Conservation (phyloP, 1,140 invertebrate species). For the Phenacoccus solenopsis region DNA sequence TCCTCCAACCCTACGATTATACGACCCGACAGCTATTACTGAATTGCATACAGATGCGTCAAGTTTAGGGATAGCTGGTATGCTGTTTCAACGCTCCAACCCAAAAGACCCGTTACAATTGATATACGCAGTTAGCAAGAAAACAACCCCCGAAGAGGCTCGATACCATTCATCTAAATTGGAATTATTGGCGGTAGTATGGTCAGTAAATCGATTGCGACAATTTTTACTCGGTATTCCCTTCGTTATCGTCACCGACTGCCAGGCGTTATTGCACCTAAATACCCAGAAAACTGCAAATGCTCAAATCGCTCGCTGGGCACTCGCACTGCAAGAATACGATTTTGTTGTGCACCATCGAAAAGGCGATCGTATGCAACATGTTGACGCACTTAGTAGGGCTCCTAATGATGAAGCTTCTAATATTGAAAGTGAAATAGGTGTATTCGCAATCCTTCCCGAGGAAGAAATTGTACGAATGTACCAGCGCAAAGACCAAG, state of each 20-base stretch:
- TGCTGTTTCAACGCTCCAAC: background rate
- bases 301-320: slow-evolving; percentile 31
- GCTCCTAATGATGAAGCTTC: background rate
- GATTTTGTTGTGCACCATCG: slow-evolving; percentile 27
- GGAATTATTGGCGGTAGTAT: slow-evolving; percentile 13
- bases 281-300: slow-evolving; percentile 23
- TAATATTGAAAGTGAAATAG: background rate
- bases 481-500: background rate
- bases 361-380: slow-evolving; percentile 28
- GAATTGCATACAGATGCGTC: slow-evolving; percentile 17
- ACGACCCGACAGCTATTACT: background rate
- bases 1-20: background rate
- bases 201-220: background rate
- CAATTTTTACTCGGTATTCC: slow-evolving; percentile 3
- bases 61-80: background rate
- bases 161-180: slow-evolving; percentile 7
- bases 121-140: background rate
- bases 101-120: background rate
- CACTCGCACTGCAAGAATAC: slow-evolving; percentile 28
- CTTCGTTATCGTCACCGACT: slow-evolving; percentile 10
- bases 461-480: background rate
- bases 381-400: slow-evolving; percentile 33
- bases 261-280: background rate
- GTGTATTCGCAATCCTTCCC: background rate
- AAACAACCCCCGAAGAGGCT: background rate